Evolutionary conservation across 2,888 invertebrate genomes (phyloP).

Genomic region (Isoperla grammatica): DNA sequence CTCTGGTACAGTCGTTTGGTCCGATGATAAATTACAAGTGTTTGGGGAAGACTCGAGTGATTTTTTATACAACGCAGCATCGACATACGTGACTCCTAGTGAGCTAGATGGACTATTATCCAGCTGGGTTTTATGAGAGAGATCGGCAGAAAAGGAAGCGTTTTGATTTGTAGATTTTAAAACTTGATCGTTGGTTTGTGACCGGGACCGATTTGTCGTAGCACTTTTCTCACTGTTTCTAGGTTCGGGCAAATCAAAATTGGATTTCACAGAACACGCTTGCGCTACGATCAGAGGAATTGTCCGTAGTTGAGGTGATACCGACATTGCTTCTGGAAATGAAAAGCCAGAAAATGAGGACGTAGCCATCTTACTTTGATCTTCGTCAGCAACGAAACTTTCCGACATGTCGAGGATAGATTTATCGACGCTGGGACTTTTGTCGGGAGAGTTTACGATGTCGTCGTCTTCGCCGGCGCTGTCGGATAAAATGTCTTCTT

Average conservation of each 20-base stretch:
- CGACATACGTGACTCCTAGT: no score
- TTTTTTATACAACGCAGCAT: no score
- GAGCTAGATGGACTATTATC: no score
- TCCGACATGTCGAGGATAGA: background rate
- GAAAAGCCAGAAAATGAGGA: no score
- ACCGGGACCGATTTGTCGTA: background rate
- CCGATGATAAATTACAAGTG: no score
- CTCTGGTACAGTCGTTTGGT: no score
- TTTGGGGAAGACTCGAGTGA: no score
- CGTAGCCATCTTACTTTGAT: background rate
- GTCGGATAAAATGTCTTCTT: conserved; percentile 43
- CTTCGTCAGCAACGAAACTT: background rate
- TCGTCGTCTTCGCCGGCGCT: conserved; percentile 47
- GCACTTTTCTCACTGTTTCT: background rate
- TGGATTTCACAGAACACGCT: background rate
- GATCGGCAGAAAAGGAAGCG: no score
- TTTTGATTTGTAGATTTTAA: background rate
- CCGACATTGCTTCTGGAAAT: background rate
- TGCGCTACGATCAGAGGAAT: conserved; percentile 21
- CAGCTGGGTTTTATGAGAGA: no score
- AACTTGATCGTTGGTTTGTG: background rate
- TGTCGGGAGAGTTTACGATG: conserved; percentile 48
- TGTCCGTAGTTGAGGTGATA: conserved; percentile 5
- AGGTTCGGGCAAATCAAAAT: no score
- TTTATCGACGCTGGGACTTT: conserved; percentile 34